Evolutionary conservation across 2,888 invertebrate genomes (phyloP).

Genomic region (Apamea sordens): DNA sequence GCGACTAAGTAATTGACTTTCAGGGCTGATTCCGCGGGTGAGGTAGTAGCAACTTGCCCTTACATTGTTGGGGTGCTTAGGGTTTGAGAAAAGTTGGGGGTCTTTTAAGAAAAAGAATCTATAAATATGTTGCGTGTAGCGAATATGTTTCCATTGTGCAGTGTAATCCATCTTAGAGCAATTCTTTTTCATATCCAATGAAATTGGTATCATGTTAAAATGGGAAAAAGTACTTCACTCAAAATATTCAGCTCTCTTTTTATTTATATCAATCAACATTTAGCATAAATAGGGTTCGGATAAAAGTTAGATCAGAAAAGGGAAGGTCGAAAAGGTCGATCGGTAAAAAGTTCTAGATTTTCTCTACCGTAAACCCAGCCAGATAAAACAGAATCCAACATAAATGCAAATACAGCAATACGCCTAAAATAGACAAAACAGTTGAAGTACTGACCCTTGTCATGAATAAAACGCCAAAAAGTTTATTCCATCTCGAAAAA

Average conservation of each 20-base stretch:
- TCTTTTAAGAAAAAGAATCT: neutral
- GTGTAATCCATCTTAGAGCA: neutral
- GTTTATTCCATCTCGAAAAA: slow-evolving; percentile 41
- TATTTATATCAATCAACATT: slow-evolving; percentile 29
- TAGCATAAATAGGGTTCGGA: slow-evolving; percentile 19
- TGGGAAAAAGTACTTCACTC: no score
- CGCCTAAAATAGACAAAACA: slow-evolving; percentile 38
- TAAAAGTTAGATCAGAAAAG: slow-evolving; percentile 31
- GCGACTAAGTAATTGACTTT: slow-evolving; percentile 69
- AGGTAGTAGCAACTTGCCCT: slow-evolving; percentile 38
- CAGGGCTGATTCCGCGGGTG: slow-evolving; percentile 55
- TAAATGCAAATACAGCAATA: slow-evolving; percentile 50
- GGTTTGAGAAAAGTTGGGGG: slow-evolving; percentile 1
- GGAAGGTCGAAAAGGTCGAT: slow-evolving; percentile 31
- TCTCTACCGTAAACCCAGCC: slow-evolving; percentile 8
- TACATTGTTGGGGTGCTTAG: slow-evolving; percentile 29
- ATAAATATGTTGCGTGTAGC: neutral
- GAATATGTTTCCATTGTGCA: neutral
- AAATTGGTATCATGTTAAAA: slow-evolving; percentile 2
- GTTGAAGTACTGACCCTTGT: slow-evolving; percentile 57
- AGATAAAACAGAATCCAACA: slow-evolving; percentile 36
- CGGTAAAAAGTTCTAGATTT: slow-evolving; percentile 49
- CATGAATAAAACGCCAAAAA: slow-evolving; percentile 45
- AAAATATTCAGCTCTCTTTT: slow-evolving; percentile 14
- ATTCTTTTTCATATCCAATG: neutral